Evolutionary conservation across 2,797 vertebrate genomes (phyloP).

Genomic region (Psittacula echo): DNA sequence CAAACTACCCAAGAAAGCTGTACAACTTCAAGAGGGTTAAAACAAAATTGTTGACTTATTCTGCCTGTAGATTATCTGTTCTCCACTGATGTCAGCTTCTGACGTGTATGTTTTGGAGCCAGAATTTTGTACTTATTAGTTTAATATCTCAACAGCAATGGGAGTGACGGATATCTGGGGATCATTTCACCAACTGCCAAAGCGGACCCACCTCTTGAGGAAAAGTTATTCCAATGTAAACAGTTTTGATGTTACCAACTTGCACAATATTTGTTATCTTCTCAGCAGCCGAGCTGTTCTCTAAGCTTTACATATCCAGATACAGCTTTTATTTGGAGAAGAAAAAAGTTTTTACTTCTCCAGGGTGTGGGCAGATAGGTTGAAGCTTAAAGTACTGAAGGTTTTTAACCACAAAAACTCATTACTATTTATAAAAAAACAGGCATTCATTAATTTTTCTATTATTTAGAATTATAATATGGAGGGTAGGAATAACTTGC

Average conservation of each 20-base stretch:
- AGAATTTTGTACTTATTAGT: slow-evolving; percentile 1
- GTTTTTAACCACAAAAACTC: not conserved
- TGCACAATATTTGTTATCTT: slow-evolving; percentile 38
- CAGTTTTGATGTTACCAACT: not conserved
- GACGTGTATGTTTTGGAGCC: not conserved
- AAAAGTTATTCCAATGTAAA: slow-evolving; percentile 22
- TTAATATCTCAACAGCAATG: not conserved
- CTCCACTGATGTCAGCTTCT: not conserved
- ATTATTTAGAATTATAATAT: not conserved
- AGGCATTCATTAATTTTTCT: not conserved
- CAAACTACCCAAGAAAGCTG: not conserved
- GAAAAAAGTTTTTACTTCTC: not conserved
- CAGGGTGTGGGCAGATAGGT: fast-evolving
- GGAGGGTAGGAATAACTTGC: not conserved
- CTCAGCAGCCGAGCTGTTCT: not conserved
- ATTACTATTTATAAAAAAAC: not conserved
- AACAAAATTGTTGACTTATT: not conserved
- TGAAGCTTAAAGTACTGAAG: not conserved
- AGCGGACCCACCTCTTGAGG: not conserved
- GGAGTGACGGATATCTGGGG: not conserved
- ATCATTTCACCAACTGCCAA: not conserved
- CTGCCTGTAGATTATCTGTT: slow-evolving; percentile 4
- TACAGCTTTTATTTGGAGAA: not conserved
- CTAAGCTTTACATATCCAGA: not conserved
- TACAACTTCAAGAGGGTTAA: not conserved